Base-by-base conservation (phyloP, 2,113 vertebrate species). In the Cygnus buccinator region DNA sequence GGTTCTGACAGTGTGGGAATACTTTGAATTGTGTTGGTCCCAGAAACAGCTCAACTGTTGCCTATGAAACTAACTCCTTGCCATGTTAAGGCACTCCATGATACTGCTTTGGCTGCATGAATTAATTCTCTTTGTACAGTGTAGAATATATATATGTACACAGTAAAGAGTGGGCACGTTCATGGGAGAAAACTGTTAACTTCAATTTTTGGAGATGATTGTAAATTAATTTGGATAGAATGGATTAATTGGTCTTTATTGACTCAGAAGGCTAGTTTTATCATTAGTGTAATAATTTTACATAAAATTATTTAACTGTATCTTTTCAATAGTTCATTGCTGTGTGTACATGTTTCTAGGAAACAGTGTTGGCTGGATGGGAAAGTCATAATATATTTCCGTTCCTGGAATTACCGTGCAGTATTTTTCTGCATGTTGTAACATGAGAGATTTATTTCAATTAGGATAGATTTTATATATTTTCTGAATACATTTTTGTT, bases 21-120 rank as follows among this genome's bases (percentile, higher is more conserved):
- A 22, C 10, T 78, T 87, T 13, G 58, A 58, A 28, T 93, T 1
- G 1, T 0, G 0, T 43, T 62, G 12, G 10, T 81, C 8, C 8
- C 19, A 84, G 39, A 70, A 90, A 13, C 0, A 84, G 48, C 18
- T 55, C n/a, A 28, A 33, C 16, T 77, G 39, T 13, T 57, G 81
- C 39, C 4, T 5, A 4, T 33, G n/a, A 10, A 68, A 13, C 31
- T 44, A 41, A 33, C 15, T 61, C 6, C 19, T 81, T 43, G 19
- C 33, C 11, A 2, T 9, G 2, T 18, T 57, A 77, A 57, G 65
- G 43, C 9, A 59, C 35, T 78, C 25, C 2, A 0, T 35, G 35
- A 16, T 43, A 11, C 5, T 35, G 19, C 29, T 74, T 70, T 65
- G 92, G 31, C 59, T 59, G 4, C 9, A n/a, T 46, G 74, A 70